Conservation (phyloP, 2,113 vertebrate species). For the Thunnus thynnus region DNA sequence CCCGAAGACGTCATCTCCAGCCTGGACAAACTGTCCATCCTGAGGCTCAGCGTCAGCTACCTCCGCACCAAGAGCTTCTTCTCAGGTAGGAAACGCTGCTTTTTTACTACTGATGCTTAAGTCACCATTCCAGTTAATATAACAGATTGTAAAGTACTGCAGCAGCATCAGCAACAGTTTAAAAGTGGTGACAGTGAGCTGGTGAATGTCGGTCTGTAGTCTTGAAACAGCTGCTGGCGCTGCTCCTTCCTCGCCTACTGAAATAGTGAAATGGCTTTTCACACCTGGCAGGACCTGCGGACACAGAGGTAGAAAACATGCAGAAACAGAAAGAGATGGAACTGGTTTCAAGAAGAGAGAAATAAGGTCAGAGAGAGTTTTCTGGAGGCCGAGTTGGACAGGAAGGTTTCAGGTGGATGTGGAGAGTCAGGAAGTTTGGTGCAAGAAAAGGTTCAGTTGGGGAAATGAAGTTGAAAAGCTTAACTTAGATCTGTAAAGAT, state of each 20-base stretch:
- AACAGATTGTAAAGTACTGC: too few relatives aligned
- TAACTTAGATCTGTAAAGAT: background rate
- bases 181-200: background rate
- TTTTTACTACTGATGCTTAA: too few relatives aligned
- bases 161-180: too few relatives aligned
- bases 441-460: background rate
- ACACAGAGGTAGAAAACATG: background rate
- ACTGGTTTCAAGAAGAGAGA: background rate
- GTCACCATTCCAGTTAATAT: too few relatives aligned
- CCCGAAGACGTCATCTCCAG: conserved; percentile 81
- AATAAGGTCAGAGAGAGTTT: conserved; percentile 18
- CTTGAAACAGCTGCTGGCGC: background rate
- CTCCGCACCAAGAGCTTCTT: conserved; percentile 88
- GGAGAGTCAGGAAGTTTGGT: too few relatives aligned
- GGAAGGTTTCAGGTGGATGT: background rate
- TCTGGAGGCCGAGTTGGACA: background rate
- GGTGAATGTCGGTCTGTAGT: background rate
- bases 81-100: conserved; percentile 65
- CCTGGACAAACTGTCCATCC: conserved; percentile 88
- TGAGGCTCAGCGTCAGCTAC: conserved; percentile 87
- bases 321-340: background rate
- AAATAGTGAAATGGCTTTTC: conserved; percentile 39
- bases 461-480: background rate
- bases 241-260: background rate
- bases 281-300: conserved; percentile 35